Evolutionary conservation across 2,797 vertebrate genomes (phyloP), one percentile per base, ranked within the genome.

Genomic region (Mormyrus proboscirostris): DNA sequence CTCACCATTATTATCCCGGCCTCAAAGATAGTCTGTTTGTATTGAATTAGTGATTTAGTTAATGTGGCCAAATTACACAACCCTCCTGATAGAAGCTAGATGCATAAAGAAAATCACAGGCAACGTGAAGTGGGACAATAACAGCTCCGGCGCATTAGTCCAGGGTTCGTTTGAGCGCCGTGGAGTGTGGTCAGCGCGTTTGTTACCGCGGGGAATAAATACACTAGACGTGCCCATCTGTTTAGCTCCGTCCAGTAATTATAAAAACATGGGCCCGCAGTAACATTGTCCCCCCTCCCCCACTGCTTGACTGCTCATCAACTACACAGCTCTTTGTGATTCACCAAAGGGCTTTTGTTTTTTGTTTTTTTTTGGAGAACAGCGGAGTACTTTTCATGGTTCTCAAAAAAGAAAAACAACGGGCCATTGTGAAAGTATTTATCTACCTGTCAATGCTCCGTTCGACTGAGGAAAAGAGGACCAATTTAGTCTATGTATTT

Each of bases 401-500:
- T 44, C 16, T 22, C 51, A 87, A 57, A 57, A 51, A 86, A 38
- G 33, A 16, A 86, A 53, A 33, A 8, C 33, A 38, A 25, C 4
- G 86, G 29, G 14, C 33, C 53, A n/a, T 87, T 62, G 84, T 50
- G 49, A 86, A 86, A 87, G n/a, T 44, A 87, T 62, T 47, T 88
- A 50, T 57, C 47, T 33, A 88, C 59, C 57, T 88, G 25, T 29
- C 57, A 10, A 1, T 47, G 57, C 1, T 12, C 44, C 19, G 16
- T 44, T 88, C 25, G 9, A 49, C 87, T 1, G 22, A 88, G 38
- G 55, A 49, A 47, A 19, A 8, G 16, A 25, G 41, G n/a, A 53
- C 73, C 59, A 89, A 82, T 88, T 90, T 51, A 44, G 49, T 47
- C 50, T 33, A 90, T 87, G 65, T 44, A 89, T 88, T 83, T 88